Conservation (phyloP, 2,888 invertebrate genomes). For the Psylliodes chrysocephalus region DNA sequence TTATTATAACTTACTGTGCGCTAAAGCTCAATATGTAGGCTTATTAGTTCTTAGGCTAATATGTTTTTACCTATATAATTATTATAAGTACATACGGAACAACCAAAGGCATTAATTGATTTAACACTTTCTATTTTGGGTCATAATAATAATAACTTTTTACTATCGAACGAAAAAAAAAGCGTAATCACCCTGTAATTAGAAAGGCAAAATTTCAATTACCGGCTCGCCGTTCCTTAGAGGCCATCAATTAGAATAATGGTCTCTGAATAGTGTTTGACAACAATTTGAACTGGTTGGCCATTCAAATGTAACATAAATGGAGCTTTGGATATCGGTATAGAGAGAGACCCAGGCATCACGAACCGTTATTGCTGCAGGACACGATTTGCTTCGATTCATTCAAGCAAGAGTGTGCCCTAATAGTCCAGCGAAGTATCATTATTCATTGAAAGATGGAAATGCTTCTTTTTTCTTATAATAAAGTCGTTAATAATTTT, state of each 20-base stretch:
- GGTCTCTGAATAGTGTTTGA: constrained; percentile 25
- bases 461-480: background rate
- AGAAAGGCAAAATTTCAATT: constrained; percentile 34
- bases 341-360: constrained; percentile 11
- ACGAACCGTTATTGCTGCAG: constrained; percentile 31
- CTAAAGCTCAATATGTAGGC: background rate
- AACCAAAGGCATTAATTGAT: constrained; percentile 6
- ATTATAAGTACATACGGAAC: background rate
- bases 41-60: too few relatives aligned
- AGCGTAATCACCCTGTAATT: constrained; percentile 24
- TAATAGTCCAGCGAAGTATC: constrained; percentile 23
- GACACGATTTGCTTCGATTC: constrained; percentile 30
- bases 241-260: constrained; percentile 29
- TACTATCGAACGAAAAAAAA: constrained; percentile 7
- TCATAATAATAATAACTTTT: background rate
- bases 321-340: constrained; percentile 12
- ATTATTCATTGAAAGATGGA: constrained; percentile 15
- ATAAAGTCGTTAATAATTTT: constrained; percentile 1
- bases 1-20: too few relatives aligned
- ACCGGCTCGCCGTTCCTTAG: constrained; percentile 14
- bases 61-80: background rate
- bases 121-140: constrained; percentile 14
- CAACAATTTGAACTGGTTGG: constrained; percentile 30
- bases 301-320: constrained; percentile 26
- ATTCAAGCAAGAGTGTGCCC: constrained; percentile 23